A percentile compares a stretch with the other conserved stretches of the same genome.
phyloP scores from a whole-genome alignment of 2,888 invertebrate species.

The Actias luna region DNA sequence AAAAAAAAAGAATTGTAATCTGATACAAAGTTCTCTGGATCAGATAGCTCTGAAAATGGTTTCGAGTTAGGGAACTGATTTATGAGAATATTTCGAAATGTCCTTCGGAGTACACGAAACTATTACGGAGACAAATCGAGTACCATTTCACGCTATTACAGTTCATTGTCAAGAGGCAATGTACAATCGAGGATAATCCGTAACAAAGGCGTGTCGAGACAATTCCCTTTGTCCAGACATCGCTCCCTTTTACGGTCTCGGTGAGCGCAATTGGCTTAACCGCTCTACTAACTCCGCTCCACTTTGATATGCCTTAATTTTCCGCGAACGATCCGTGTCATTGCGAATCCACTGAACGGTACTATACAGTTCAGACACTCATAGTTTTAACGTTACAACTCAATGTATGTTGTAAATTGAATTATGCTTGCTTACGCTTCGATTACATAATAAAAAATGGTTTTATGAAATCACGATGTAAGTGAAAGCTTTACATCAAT shows the following conservation, averaged over 20 bases:
- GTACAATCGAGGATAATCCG: neutral
- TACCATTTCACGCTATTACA: neutral
- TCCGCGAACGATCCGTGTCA: neutral
- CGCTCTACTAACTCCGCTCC: neutral
- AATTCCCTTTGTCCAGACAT: constrained; percentile 2
- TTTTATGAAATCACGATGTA: too few relatives aligned
- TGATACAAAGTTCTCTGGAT: too few relatives aligned
- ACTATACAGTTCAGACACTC: neutral
- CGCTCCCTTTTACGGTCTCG: neutral
- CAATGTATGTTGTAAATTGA: neutral
- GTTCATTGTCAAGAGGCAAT: neutral
- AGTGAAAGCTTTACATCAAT: too few relatives aligned
- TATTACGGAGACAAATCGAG: neutral
- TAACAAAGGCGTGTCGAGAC: constrained; percentile 1
- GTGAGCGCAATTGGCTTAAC: constrained; percentile 1
- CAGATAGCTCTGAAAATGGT: neutral
- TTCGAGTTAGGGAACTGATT: neutral
- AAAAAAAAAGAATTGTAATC: too few relatives aligned
- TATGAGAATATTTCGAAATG: neutral
- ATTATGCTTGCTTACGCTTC: too few relatives aligned
- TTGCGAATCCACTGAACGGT: neutral
- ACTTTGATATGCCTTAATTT: constrained; percentile 2
- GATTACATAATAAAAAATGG: too few relatives aligned
- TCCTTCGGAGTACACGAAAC: neutral
- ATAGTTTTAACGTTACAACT: neutral